These are phyloP conservation scores for Excalfactoria chinensis DNA, from an alignment of 2,113 vertebrate genomes.

Conservation along the genomic window DNA sequence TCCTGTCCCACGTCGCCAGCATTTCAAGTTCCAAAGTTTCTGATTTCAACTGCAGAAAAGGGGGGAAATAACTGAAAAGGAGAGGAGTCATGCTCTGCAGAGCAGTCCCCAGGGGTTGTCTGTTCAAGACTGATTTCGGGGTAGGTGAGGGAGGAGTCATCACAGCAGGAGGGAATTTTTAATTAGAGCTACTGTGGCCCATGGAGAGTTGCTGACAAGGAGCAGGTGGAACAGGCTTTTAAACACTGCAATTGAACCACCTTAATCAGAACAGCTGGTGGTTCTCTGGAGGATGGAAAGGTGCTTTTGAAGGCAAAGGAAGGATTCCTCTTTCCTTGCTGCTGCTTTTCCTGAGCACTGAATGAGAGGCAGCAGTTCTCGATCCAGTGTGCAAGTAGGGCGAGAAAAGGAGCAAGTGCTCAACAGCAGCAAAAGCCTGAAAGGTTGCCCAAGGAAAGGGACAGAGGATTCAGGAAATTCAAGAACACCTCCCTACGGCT, in stretches of 20 bases:
- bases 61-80: not conserved
- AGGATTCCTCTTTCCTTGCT: slow-evolving; percentile 21
- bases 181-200: slow-evolving; percentile 49
- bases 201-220: not conserved
- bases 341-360: not conserved
- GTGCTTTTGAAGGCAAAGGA: slow-evolving; percentile 26
- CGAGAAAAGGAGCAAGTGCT: not conserved
- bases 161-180: slow-evolving; percentile 39
- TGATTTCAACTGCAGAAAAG: not conserved
- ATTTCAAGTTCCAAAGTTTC: not conserved
- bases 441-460: not conserved
- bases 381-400: not conserved
- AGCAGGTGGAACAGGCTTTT: slow-evolving; percentile 57
- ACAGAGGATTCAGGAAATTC: not conserved
- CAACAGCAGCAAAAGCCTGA: not conserved
- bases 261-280: slow-evolving; percentile 71
- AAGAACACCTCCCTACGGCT: not conserved
- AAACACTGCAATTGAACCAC: slow-evolving; percentile 50
- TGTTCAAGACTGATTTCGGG: not conserved
- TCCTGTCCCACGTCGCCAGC: rapidly evolving
- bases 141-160: slow-evolving; percentile 54
- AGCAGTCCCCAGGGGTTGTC: not conserved
- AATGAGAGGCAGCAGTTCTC: not conserved
- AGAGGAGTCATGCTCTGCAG: not conserved
- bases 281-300: slow-evolving; percentile 35